Percentiles rank a stretch among this genome's conserved stretches.
Conservation (phyloP, 2,113 vertebrate species). For the Pheucticus melanocephalus region DNA sequence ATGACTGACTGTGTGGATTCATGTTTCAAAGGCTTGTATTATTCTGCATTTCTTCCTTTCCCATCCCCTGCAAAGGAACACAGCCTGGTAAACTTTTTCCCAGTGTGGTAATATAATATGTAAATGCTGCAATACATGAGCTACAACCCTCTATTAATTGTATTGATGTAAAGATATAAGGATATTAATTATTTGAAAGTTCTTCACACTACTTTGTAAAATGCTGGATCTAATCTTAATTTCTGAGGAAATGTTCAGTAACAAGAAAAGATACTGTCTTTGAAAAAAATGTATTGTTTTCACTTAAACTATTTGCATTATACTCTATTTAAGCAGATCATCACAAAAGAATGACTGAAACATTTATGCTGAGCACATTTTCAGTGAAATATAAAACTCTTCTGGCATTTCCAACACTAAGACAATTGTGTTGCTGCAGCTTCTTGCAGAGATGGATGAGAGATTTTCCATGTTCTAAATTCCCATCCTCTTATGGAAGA, state of each 20-base stretch:
- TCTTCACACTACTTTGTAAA: background rate
- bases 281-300: background rate
- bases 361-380: background rate
- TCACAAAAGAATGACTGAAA: background rate
- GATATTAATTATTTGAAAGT: background rate
- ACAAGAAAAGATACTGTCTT: background rate
- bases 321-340: background rate
- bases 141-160: background rate
- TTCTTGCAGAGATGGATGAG: background rate
- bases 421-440: background rate
- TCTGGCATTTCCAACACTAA: background rate
- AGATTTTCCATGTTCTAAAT: background rate
- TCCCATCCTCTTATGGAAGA: background rate
- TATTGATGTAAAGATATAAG: background rate
- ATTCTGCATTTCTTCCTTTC: background rate
- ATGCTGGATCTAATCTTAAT: background rate
- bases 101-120: rapidly evolving
- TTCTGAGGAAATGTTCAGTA: background rate
- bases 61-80: background rate
- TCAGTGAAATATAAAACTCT: background rate
- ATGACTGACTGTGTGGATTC: background rate
- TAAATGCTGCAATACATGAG: background rate
- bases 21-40: slow-evolving; percentile 15
- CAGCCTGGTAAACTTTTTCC: background rate
- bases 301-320: background rate